Conservation (phyloP, 2,888 invertebrate species). For the Xiphydria camelus region DNA sequence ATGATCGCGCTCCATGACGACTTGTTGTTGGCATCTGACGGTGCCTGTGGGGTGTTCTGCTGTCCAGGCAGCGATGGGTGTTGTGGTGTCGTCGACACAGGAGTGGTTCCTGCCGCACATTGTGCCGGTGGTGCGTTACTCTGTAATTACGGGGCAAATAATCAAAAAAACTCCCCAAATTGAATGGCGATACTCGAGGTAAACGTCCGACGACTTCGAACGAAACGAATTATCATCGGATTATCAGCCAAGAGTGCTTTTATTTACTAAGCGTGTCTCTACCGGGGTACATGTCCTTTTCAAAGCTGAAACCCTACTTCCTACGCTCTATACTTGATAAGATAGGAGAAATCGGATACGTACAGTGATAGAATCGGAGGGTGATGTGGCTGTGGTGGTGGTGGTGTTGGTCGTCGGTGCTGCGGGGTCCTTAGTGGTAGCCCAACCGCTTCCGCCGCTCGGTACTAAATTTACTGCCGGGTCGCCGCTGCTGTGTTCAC, state of each 20-base stretch:
- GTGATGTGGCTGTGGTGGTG: slow-evolving; percentile 47
- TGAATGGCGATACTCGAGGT: no score
- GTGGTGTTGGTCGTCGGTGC: slow-evolving; percentile 54
- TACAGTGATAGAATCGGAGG: slow-evolving; percentile 49
- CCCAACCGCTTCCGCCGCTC: slow-evolving; percentile 81
- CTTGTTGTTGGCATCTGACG: slow-evolving; percentile 50
- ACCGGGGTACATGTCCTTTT: no score
- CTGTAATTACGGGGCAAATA: no score
- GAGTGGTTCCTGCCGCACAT: slow-evolving; percentile 48
- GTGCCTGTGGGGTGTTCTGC: slow-evolving; percentile 42
- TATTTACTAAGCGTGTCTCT: no score
- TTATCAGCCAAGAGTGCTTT: no score
- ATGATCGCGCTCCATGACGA: slow-evolving; percentile 58
- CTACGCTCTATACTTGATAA: no score
- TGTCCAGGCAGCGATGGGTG: slow-evolving; percentile 51
- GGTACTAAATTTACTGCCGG: slow-evolving; percentile 79
- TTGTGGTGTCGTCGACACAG: slow-evolving; percentile 39
- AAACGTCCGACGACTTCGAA: no score
- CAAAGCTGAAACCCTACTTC: no score
- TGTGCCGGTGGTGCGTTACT: slow-evolving; percentile 50
- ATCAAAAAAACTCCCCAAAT: no score
- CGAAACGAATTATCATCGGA: no score
- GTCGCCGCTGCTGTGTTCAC: slow-evolving; percentile 84
- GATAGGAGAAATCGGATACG: slow-evolving; percentile 20
- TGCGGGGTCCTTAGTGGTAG: slow-evolving; percentile 63